Conservation (phyloP, 2,888 invertebrate species). For the Dynastes tityus region DNA sequence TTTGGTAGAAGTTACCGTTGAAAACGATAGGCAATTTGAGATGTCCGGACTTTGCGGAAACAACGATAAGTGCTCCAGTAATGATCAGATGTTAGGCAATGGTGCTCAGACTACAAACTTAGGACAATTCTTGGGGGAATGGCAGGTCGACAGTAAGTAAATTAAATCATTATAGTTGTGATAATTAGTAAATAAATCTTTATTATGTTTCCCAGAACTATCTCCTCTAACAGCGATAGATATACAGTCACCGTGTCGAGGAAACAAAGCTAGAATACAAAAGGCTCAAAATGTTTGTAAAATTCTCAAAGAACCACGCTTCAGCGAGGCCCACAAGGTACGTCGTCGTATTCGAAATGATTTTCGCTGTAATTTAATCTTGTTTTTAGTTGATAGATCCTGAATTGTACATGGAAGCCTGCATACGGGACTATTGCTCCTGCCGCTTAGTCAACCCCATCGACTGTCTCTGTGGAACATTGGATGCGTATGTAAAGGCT, state of each 20-base stretch:
- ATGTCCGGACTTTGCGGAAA: slow-evolving; percentile 21
- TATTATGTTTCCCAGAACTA: background rate
- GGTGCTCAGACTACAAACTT: background rate
- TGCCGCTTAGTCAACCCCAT: background rate
- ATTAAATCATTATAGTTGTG: too few species aligned
- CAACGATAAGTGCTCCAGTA: slow-evolving; percentile 20
- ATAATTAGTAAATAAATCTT: background rate
- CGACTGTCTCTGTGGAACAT: slow-evolving; percentile 41
- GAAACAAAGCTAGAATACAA: background rate
- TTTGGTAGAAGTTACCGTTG: slow-evolving; percentile 7
- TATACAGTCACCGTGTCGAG: background rate
- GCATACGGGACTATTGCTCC: slow-evolving; percentile 26
- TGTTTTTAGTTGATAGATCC: slow-evolving; percentile 21
- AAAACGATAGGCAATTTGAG: background rate
- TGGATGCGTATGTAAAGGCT: slow-evolving; percentile 42
- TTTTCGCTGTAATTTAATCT: background rate
- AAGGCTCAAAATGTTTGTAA: background rate
- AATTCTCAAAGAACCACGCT: background rate
- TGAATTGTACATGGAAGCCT: background rate
- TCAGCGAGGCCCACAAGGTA: background rate
- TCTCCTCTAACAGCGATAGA: background rate
- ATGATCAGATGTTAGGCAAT: slow-evolving; percentile 9
- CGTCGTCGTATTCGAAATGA: background rate
- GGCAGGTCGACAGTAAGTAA: slow-evolving; percentile 22
- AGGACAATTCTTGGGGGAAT: background rate